Conservation (phyloP, 1,140 invertebrate species). For the Listronotus oregonensis region DNA sequence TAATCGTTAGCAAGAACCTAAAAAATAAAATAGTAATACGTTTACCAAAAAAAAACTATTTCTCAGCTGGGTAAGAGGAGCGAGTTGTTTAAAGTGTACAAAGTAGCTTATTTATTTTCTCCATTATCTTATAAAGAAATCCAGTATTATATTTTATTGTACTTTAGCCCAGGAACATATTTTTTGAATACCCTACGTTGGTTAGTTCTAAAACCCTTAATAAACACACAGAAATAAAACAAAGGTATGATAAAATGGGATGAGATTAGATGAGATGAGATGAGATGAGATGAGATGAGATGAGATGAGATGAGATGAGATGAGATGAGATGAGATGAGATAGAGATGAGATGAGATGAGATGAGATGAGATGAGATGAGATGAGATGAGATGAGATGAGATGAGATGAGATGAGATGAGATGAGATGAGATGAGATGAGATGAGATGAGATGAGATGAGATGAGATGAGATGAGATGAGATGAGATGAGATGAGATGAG, state of each 20-base stretch:
- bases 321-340: conserved; percentile 1
- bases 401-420: conserved; percentile 1
- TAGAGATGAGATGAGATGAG: conserved; percentile 1
- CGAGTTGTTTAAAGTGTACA: no score
- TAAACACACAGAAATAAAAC: no score
- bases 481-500: background rate
- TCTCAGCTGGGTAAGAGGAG: no score
- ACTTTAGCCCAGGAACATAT: no score
- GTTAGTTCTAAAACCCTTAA: no score
- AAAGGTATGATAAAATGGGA: background rate
- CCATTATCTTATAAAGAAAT: no score
- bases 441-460: background rate
- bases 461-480: background rate
- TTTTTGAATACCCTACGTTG: no score
- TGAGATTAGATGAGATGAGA: background rate
- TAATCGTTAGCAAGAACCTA: no score
- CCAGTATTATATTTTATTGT: no score
- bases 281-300: background rate
- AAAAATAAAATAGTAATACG: no score
- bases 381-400: conserved; percentile 1
- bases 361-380: conserved; percentile 1
- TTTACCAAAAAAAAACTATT: no score
- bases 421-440: background rate
- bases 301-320: background rate
- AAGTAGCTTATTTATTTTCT: no score